Percentiles rank a stretch among this genome's conserved stretches.
These are phyloP conservation scores for Ecliptopera silaceata DNA, from an alignment of 2,888 invertebrate species.

Conservation along the genomic window DNA sequence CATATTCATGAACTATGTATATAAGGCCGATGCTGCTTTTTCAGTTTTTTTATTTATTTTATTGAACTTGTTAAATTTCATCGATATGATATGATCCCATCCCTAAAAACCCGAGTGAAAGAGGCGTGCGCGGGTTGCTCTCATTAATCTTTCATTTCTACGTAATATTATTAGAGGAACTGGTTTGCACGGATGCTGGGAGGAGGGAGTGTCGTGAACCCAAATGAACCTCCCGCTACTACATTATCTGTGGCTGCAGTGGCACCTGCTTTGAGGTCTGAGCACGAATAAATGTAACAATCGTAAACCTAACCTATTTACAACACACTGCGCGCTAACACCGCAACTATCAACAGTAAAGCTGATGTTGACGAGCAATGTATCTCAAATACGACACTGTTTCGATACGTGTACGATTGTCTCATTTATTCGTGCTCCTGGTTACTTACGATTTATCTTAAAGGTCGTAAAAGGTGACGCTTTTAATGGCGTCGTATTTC, in stretches of 20 bases:
- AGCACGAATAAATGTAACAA: too few species aligned
- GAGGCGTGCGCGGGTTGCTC: conserved; percentile 82
- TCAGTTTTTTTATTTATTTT: too few species aligned
- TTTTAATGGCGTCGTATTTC: conserved; percentile 50
- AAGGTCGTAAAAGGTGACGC: conserved; percentile 54
- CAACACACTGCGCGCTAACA: too few species aligned
- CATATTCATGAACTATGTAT: too few species aligned
- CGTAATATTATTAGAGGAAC: conserved; percentile 83
- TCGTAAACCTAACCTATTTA: too few species aligned
- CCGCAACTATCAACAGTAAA: too few species aligned
- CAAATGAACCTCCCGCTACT: conserved; percentile 64
- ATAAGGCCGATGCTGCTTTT: too few species aligned
- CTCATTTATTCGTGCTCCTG: too few species aligned
- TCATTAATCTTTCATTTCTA: conserved; percentile 83
- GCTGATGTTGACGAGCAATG: too few species aligned
- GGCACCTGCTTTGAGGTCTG: conserved; percentile 81
- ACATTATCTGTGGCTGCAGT: conserved; percentile 48
- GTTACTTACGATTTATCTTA: conserved; percentile 39
- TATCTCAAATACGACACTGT: too few species aligned
- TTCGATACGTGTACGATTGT: too few species aligned
- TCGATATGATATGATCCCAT: conserved; percentile 33
- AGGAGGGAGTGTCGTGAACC: conserved; percentile 68
- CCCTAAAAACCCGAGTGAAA: conserved; percentile 68
- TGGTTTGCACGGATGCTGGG: conserved; percentile 80
- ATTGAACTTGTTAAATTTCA: too few species aligned